Percentiles rank a stretch among this genome's conserved stretches.
Evolutionary conservation across 2,113 vertebrate species (phyloP).

Genomic region (Chamaetylas fuelleborni): DNA sequence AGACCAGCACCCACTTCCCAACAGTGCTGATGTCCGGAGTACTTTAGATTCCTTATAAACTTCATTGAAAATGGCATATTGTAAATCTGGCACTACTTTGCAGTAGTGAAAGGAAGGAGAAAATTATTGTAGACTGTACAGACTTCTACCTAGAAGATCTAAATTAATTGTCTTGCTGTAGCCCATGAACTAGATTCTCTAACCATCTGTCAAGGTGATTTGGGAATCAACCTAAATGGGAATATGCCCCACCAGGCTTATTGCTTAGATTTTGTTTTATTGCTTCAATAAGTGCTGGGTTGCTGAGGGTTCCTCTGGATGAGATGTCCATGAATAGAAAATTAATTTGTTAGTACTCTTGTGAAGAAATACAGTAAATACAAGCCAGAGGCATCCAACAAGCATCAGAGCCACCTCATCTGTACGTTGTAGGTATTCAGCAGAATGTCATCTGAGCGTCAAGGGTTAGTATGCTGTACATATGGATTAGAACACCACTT

Average conservation of each 20-base stretch:
- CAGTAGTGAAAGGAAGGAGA: background rate
- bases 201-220: background rate
- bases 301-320: background rate
- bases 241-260: background rate
- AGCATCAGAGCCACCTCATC: background rate
- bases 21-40: background rate
- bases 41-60: background rate
- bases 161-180: constrained; percentile 12
- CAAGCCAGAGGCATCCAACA: background rate
- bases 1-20: background rate
- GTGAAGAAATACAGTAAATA: background rate
- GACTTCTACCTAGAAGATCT: background rate
- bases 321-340: background rate
- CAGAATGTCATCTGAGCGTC: background rate
- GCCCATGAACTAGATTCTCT: background rate
- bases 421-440: background rate
- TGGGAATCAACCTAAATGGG: background rate
- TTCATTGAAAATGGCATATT: background rate
- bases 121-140: background rate
- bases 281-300: background rate
- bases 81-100: background rate
- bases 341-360: background rate
- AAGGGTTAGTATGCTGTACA: background rate
- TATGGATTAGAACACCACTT: background rate
- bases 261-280: background rate